Evolutionary conservation across 2,888 invertebrate species (phyloP), one percentile per base, ranked within the genome.

Genomic region (Imbricaverruca yamaguchii): DNA sequence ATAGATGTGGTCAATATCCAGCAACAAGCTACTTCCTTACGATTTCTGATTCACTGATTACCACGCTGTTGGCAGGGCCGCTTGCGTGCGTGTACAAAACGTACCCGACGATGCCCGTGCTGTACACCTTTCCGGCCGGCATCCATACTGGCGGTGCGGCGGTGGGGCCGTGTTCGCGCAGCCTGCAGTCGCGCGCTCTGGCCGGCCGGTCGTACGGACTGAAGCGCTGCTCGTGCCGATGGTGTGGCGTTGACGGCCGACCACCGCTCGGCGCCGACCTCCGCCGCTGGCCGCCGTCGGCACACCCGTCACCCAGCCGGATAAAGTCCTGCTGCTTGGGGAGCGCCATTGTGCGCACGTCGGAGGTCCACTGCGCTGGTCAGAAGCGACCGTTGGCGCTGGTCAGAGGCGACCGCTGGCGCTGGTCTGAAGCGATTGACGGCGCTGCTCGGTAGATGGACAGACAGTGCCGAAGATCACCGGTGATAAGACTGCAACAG

Each of bases 141-240:
- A 59, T 39, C 82, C 82, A 23, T 67, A n/a, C 55, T 25, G 56
- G 13, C 8, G 55, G 82, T 74, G 85, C 85, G 80, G 89, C 90
- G 88, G 89, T 82, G 81, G 87, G 91, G 88, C 90, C 90, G 88
- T 89, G 89, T 81, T 85, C 84, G 89, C 88, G 84, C 90, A 90
- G 86, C 90, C 89, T 21, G 6, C 55, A n/a, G 56, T 21, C 55
- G 21, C 21, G 39, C 10, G 69, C 23, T 8, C 67, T 23, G 2
- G 23, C 12, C 3, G 65, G 23, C 23, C 23, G 65, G 21, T 39
- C 12, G 4, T 15, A 13, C 69, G 15, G 13, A 13, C 25, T 10
- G 39, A 4, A 25, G 69, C 25, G 15, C 39, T 13, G 39, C 25
- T 39, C 39, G 11, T 15, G 39, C 39, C 15, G 39, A 25, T 39